phyloP scores from a whole-genome alignment of 2,113 vertebrate genomes.

The Scartelaos histophorus region DNA sequence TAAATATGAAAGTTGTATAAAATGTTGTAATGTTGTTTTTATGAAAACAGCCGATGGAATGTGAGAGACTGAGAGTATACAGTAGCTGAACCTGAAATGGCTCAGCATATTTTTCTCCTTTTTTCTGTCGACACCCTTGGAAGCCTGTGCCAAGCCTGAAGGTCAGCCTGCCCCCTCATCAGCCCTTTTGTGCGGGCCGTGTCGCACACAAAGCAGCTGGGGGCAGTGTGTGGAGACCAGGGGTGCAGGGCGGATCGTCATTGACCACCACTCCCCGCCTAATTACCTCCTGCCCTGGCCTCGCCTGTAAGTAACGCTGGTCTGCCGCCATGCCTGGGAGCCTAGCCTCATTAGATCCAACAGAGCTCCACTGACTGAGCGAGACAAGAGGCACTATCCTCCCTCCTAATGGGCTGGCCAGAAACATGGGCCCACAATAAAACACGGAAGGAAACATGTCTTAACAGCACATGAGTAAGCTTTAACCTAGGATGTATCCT shows the following conservation, averaged over 20 bases:
- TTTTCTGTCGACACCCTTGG: slow-evolving; percentile 59
- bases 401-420: slow-evolving; percentile 50
- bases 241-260: slow-evolving; percentile 65
- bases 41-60: neutral
- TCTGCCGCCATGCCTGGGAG: slow-evolving; percentile 65
- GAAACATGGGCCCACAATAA: slow-evolving; percentile 49
- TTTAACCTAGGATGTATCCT: slow-evolving; percentile 29
- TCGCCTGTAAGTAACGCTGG: slow-evolving; percentile 74
- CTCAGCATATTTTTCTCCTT: slow-evolving; percentile 44
- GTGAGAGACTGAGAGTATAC: slow-evolving; percentile 9
- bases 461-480: slow-evolving; percentile 26
- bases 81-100: slow-evolving; percentile 57
- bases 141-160: slow-evolving; percentile 73
- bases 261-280: slow-evolving; percentile 74
- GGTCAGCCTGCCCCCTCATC: slow-evolving; percentile 71
- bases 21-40: neutral
- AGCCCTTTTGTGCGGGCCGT: slow-evolving; percentile 64
- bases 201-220: slow-evolving; percentile 61
- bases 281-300: slow-evolving; percentile 76
- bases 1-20: too few species aligned
- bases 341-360: slow-evolving; percentile 75
- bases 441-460: slow-evolving; percentile 44
- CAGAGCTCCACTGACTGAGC: slow-evolving; percentile 63
- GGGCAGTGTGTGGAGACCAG: slow-evolving; percentile 39
- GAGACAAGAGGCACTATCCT: slow-evolving; percentile 44